Percentiles rank a stretch among this genome's conserved stretches.
phyloP scores from a whole-genome alignment of 2,113 vertebrate species.

The Hystrix cristata region DNA sequence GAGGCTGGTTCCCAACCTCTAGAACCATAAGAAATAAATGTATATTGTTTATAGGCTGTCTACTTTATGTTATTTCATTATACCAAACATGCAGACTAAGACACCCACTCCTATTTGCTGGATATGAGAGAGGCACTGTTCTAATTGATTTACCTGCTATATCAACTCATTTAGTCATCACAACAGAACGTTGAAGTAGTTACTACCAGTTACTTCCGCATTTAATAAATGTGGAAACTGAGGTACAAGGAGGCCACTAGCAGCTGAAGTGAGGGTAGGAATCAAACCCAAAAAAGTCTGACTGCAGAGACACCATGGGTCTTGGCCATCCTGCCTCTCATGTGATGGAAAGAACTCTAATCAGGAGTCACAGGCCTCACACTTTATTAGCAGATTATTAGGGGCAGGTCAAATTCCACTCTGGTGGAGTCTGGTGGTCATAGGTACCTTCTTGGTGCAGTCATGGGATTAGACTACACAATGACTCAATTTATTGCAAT shows the following conservation, averaged over 20 bases:
- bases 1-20: not conserved
- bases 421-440: not conserved
- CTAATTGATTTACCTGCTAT: not conserved
- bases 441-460: not conserved
- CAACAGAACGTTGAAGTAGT: not conserved
- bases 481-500: not conserved
- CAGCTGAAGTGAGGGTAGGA: not conserved
- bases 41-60: not conserved
- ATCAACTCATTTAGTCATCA: not conserved
- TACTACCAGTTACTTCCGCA: not conserved
- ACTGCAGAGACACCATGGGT: not conserved
- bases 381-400: not conserved
- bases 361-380: not conserved
- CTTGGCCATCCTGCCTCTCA: not conserved
- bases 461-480: not conserved
- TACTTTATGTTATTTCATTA: not conserved
- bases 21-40: not conserved
- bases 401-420: not conserved
- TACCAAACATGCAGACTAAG: not conserved
- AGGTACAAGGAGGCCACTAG: not conserved
- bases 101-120: not conserved
- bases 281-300: not conserved
- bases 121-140: not conserved
- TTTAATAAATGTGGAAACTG: slow-evolving; percentile 13
- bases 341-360: not conserved